phyloP scores from a whole-genome alignment of 53 echinoderm and acorn worm genomes.

The Glandiceps talaboti region DNA sequence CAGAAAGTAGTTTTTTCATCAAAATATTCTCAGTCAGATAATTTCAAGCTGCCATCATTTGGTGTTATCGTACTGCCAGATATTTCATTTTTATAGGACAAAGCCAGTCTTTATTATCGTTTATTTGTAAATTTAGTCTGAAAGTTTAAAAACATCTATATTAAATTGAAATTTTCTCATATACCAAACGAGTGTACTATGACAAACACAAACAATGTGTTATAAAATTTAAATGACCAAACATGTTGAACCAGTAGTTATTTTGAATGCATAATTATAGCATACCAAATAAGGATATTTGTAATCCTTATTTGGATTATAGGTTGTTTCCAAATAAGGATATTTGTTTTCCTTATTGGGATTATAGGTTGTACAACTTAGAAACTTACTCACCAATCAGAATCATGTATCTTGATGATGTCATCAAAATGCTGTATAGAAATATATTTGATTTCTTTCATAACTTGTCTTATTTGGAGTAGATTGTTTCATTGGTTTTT shows the following conservation, averaged over 20 bases:
- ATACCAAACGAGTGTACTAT: no score
- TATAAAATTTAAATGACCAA: not conserved
- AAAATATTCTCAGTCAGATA: not conserved
- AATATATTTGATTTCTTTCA: not conserved
- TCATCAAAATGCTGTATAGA: not conserved
- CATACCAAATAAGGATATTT: not conserved
- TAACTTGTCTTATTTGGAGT: not conserved
- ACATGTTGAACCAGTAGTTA: not conserved
- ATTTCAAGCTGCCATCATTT: not conserved
- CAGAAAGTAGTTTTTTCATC: no score
- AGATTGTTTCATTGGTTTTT: not conserved
- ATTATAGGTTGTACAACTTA: not conserved
- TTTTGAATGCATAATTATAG: no score
- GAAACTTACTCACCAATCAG: not conserved
- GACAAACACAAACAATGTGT: no score
- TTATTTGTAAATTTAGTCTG: not conserved
- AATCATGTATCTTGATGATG: not conserved
- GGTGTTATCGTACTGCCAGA: not conserved
- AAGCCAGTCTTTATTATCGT: not conserved
- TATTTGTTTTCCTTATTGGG: no score
- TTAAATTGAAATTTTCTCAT: not conserved
- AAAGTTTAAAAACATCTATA: not conserved
- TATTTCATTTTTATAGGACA: not conserved
- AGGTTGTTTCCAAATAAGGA: no score
- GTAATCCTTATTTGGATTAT: no score